These are phyloP conservation scores for Bembecia ichneumoniformis DNA, from an alignment of 2,888 invertebrate genomes.

Conservation along the genomic window DNA sequence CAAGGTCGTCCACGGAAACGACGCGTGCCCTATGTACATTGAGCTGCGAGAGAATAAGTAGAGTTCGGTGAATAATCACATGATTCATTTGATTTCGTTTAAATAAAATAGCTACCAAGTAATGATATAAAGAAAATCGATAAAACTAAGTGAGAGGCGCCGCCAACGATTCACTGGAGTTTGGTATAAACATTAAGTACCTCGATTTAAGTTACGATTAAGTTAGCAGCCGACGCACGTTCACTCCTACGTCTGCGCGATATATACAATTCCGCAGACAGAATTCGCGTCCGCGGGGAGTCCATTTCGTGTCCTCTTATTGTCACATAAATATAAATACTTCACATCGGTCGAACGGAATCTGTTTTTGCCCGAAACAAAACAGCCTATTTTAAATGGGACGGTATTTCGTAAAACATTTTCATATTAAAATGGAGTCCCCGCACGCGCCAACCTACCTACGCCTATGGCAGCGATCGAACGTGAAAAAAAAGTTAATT, in stretches of 20 bases:
- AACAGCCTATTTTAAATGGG: slow-evolving; percentile 14
- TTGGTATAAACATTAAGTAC: slow-evolving; percentile 39
- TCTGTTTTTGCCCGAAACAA: background rate
- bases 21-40: too few species aligned
- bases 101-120: slow-evolving; percentile 17
- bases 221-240: slow-evolving; percentile 47
- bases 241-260: too few species aligned
- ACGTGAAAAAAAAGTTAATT: slow-evolving; percentile 24
- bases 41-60: too few species aligned
- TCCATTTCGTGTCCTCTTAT: too few species aligned
- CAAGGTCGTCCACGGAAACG: background rate
- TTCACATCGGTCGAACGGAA: background rate
- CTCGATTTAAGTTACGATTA: slow-evolving; percentile 42
- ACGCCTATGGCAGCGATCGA: slow-evolving; percentile 52
- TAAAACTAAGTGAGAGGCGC: too few species aligned
- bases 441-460: slow-evolving; percentile 26
- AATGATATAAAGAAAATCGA: slow-evolving; percentile 16
- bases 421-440: slow-evolving; percentile 31
- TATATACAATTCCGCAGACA: too few species aligned
- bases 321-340: too few species aligned
- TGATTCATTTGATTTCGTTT: too few species aligned
- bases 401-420: slow-evolving; percentile 20
- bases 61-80: too few species aligned
- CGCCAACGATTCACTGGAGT: slow-evolving; percentile 35
- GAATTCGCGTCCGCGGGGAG: too few species aligned